A percentile compares a stretch with the other conserved stretches of the same genome.
phyloP scores from a whole-genome alignment of 2,113 vertebrate species.

The Opisthocomus hoazin region DNA sequence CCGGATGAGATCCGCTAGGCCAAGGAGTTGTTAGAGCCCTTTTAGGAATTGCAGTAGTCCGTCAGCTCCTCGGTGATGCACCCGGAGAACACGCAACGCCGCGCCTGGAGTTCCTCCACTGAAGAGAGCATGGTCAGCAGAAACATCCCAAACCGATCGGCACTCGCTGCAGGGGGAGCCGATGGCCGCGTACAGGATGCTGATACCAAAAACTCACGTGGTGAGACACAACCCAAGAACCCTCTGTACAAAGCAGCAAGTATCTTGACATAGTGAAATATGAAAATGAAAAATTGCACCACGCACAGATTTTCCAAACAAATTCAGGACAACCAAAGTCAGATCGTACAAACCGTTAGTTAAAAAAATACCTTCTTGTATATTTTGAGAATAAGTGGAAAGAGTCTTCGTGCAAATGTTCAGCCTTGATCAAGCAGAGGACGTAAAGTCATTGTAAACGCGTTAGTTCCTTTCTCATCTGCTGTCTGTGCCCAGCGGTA shows the following conservation, averaged over 20 bases:
- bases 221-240: neutral
- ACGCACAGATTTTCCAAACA: slow-evolving; percentile 30
- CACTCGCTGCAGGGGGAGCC: neutral
- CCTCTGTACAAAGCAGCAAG: slow-evolving; percentile 45
- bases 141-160: neutral
- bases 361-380: slow-evolving; percentile 74
- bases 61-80: neutral
- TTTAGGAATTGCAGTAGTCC: neutral
- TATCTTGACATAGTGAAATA: slow-evolving; percentile 19
- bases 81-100: neutral
- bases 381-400: slow-evolving; percentile 55
- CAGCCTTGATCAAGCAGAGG: neutral
- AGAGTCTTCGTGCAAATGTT: slow-evolving; percentile 56
- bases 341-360: slow-evolving; percentile 64
- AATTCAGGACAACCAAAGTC: slow-evolving; percentile 51
- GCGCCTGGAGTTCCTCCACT: neutral
- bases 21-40: neutral
- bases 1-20: neutral
- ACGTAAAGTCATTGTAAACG: neutral
- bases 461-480: slow-evolving; percentile 1
- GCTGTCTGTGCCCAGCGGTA: neutral
- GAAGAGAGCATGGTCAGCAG: neutral
- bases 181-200: neutral
- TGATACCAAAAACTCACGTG: neutral
- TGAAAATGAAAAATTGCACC: slow-evolving; percentile 50